Conservation (phyloP, 1,140 invertebrate genomes). For the Trinorchestia longiramus region DNA sequence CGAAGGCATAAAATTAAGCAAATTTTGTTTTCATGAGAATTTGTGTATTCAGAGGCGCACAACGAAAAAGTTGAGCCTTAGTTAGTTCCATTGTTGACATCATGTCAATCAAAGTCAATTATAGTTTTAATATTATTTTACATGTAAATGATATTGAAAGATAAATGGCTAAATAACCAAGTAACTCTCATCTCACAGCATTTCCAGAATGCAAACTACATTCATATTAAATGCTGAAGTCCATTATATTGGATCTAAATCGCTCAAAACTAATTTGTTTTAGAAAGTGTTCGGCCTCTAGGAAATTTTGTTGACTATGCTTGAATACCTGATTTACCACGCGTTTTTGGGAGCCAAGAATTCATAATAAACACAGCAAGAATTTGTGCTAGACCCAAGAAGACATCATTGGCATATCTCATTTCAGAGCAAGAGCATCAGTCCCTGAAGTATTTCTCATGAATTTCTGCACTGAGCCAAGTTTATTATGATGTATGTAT, state of each 20-base stretch:
- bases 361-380: background rate
- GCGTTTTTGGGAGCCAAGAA: background rate
- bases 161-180: too few species aligned
- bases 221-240: background rate
- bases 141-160: too few species aligned
- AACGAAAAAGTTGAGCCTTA: too few species aligned
- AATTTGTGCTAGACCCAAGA: background rate
- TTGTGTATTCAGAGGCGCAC: too few species aligned
- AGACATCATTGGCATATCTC: background rate
- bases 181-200: too few species aligned
- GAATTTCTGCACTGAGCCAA: background rate
- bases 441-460: background rate
- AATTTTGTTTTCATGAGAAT: too few species aligned
- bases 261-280: background rate
- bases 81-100: too few species aligned
- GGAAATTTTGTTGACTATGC: background rate
- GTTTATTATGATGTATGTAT: conserved; percentile 48
- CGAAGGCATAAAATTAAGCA: too few species aligned
- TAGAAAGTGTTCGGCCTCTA: background rate
- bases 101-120: too few species aligned
- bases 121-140: too few species aligned
- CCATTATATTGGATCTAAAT: background rate
- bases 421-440: background rate
- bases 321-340: background rate
- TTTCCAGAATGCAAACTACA: background rate